Conservation (phyloP, 2,797 vertebrate species). For the Limnodromus scolopaceus region DNA sequence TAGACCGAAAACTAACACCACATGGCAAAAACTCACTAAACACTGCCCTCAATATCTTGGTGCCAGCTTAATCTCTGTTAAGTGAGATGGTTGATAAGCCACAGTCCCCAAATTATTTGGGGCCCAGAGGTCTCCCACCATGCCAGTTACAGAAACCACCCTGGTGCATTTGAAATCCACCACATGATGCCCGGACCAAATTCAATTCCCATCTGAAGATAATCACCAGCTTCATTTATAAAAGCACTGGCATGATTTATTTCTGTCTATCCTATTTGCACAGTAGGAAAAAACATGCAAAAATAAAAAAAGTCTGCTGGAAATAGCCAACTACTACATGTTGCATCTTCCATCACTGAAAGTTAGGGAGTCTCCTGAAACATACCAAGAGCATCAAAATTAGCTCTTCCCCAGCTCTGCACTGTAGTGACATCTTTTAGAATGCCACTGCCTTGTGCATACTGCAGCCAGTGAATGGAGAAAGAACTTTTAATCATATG, state of each 20-base stretch:
- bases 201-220: not conserved
- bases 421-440: too few species aligned
- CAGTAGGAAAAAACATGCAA: not conserved
- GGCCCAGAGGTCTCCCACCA: not conserved
- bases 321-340: not conserved
- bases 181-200: fast-evolving
- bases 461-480: not conserved
- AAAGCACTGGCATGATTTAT: not conserved
- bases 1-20: not conserved
- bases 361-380: not conserved
- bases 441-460: fast-evolving
- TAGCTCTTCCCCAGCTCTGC: not conserved
- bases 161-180: fast-evolving
- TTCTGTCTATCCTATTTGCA: not conserved
- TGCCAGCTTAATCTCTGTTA: not conserved
- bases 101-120: not conserved
- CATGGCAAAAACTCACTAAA: not conserved
- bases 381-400: not conserved
- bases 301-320: not conserved
- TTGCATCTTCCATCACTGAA: not conserved
- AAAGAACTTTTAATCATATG: not conserved
- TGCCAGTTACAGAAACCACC: not conserved
- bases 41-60: not conserved
- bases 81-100: not conserved
- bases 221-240: not conserved